phyloP scores from a whole-genome alignment of 1,140 invertebrate genomes.

The Cecropterus lyciades region DNA sequence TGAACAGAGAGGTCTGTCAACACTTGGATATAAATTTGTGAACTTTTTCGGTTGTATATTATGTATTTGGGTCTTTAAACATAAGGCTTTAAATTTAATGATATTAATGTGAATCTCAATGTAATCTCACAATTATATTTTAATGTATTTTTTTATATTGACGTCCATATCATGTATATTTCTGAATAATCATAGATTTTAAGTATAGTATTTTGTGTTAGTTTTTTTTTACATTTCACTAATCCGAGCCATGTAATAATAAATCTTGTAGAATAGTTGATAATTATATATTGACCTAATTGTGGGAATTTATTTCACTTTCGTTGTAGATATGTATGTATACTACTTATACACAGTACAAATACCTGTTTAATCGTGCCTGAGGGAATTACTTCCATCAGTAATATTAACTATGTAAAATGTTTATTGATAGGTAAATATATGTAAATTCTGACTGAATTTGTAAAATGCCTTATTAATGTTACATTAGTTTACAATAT shows the following conservation, averaged over 20 bases:
- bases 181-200: constrained; percentile 56
- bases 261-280: constrained; percentile 24
- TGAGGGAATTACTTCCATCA: constrained; percentile 12
- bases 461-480: constrained; percentile 47
- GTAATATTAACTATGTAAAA: background rate
- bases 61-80: too few relatives aligned
- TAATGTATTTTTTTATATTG: constrained; percentile 15
- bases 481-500: constrained; percentile 38
- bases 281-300: constrained; percentile 22
- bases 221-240: constrained; percentile 22
- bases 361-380: constrained; percentile 8
- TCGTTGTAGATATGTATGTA: constrained; percentile 34
- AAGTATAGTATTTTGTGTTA: constrained; percentile 41
- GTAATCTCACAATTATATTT: constrained; percentile 22
- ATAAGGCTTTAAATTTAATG: background rate
- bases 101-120: constrained; percentile 28
- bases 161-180: constrained; percentile 47
- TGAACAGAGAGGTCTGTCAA: background rate
- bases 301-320: constrained; percentile 25
- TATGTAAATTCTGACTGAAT: constrained; percentile 12
- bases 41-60: too few relatives aligned
- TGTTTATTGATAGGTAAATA: constrained; percentile 8
- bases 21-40: too few relatives aligned
- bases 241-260: constrained; percentile 77
- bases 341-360: constrained; percentile 27